A percentile compares a stretch with the other conserved stretches of the same genome.
phyloP scores from a whole-genome alignment of 1,140 invertebrate species.

The Diprion similis region DNA sequence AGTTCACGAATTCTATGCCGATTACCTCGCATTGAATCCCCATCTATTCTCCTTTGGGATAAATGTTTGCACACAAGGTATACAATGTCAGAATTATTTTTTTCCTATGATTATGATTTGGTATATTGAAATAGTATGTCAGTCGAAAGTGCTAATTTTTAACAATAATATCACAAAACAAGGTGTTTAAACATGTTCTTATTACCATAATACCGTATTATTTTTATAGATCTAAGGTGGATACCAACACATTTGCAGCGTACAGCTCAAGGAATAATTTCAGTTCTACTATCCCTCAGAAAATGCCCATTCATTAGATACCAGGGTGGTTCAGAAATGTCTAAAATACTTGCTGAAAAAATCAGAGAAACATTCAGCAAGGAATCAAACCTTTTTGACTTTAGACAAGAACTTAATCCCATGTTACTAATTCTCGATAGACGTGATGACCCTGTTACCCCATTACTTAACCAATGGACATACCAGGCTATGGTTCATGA shows the following conservation, averaged over 20 bases:
- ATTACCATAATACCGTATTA: no score
- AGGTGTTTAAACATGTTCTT: no score
- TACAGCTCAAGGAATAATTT: constrained; percentile 84
- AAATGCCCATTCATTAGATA: constrained; percentile 91
- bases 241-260: constrained; percentile 75
- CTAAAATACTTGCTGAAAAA: constrained; percentile 85
- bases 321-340: constrained; percentile 86
- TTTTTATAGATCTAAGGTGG: constrained; percentile 74
- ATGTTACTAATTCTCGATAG: constrained; percentile 89
- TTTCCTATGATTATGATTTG: no score
- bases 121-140: no score
- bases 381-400: constrained; percentile 88
- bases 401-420: constrained; percentile 77
- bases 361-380: constrained; percentile 84
- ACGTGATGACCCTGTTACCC: constrained; percentile 93
- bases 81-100: constrained; percentile 12
- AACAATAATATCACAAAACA: not conserved
- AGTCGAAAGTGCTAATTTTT: not conserved
- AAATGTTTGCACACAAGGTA: constrained; percentile 68
- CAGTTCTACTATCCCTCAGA: constrained; percentile 90
- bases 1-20: constrained; percentile 94
- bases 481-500: constrained; percentile 99
- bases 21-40: constrained; percentile 90
- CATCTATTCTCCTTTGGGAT: constrained; percentile 87
- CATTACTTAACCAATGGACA: constrained; percentile 98